A percentile compares a stretch with the other conserved stretches of the same genome.
phyloP scores from a whole-genome alignment of 2,113 vertebrate genomes.

The Cercocebus atys region DNA sequence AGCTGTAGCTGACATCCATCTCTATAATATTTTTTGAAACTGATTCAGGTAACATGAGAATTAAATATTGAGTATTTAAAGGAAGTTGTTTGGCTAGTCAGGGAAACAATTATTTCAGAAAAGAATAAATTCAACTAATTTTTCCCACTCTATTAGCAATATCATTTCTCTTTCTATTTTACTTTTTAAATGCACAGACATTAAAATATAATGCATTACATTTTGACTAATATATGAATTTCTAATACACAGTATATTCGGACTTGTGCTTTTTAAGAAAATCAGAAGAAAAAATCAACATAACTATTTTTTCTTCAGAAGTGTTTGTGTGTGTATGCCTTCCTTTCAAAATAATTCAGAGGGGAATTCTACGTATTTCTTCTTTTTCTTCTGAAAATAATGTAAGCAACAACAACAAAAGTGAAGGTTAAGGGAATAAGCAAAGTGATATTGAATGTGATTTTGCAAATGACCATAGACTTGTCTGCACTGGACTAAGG shows the following conservation, averaged over 20 bases:
- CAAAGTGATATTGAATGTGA: not conserved
- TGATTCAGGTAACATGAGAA: not conserved
- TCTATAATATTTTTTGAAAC: slow-evolving; percentile 50
- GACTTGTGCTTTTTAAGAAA: slow-evolving; percentile 39
- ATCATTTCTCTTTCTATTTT: not conserved
- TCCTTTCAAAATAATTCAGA: not conserved
- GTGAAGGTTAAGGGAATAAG: slow-evolving; percentile 32
- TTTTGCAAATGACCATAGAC: not conserved
- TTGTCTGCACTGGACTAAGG: not conserved
- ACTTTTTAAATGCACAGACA: not conserved
- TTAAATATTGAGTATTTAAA: slow-evolving; percentile 38
- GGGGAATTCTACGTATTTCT: not conserved
- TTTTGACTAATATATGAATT: slow-evolving; percentile 9
- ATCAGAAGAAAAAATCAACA: not conserved
- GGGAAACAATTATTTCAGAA: slow-evolving; percentile 34
- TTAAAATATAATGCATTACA: not conserved
- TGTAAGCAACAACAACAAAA: not conserved
- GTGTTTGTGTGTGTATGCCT: not conserved
- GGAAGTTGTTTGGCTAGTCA: slow-evolving; percentile 23
- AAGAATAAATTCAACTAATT: not conserved
- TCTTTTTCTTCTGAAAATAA: not conserved
- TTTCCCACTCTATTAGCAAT: not conserved
- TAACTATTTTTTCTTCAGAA: not conserved
- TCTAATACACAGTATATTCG: slow-evolving; percentile 15
- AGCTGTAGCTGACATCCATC: not conserved